phyloP scores from a whole-genome alignment of 2,797 vertebrate genomes.

The Amazona ochrocephala region DNA sequence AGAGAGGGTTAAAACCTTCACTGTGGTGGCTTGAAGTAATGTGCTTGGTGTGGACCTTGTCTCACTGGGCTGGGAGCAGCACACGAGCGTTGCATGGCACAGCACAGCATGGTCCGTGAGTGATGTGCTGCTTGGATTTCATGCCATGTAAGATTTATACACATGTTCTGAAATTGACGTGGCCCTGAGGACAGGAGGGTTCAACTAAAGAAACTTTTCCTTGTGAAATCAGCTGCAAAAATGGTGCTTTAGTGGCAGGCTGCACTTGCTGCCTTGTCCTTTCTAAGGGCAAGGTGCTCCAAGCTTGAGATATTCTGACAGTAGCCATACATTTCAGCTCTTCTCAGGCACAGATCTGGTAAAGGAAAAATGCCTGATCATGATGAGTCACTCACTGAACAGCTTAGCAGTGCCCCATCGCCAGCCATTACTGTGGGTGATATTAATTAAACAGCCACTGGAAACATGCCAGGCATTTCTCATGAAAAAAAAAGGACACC shows the following conservation, averaged over 20 bases:
- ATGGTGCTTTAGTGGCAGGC: neutral
- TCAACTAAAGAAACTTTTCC: neutral
- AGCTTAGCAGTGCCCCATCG: neutral
- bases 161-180: neutral
- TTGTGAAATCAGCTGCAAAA: neutral
- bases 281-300: neutral
- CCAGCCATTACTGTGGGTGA: neutral
- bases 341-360: neutral
- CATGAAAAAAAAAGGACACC: neutral
- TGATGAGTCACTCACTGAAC: neutral
- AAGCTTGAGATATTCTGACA: neutral
- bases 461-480: neutral
- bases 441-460: neutral
- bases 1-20: neutral
- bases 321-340: neutral
- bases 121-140: neutral
- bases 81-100: accelerated
- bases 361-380: neutral
- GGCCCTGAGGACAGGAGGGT: neutral
- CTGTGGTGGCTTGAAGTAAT: accelerated
- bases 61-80: neutral
- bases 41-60: neutral
- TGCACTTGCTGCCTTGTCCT: neutral
- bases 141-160: neutral
- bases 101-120: accelerated